Percentiles rank a stretch among this genome's conserved stretches.
These are phyloP conservation scores for Crocallis elinguaria DNA, from an alignment of 2,888 invertebrate species.

Conservation along the genomic window DNA sequence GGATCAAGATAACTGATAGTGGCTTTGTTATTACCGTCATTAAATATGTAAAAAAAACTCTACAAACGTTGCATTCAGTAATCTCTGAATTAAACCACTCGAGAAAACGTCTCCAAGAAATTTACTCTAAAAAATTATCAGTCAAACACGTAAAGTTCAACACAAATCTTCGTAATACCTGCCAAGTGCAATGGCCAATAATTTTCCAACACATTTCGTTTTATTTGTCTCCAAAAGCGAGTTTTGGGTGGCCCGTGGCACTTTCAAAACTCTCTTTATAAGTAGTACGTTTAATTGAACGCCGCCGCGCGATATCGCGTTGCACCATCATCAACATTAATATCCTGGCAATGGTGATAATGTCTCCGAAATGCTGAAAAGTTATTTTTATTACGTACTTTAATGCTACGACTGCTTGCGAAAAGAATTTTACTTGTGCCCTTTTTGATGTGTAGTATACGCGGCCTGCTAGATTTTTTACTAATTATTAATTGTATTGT, in stretches of 20 bases:
- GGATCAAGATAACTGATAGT: too few relatives aligned
- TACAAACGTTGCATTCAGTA: too few relatives aligned
- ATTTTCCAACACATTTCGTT: slow-evolving; percentile 1
- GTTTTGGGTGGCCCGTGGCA: slow-evolving; percentile 6
- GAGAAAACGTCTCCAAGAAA: neutral
- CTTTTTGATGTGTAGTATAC: too few relatives aligned
- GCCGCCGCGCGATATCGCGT: slow-evolving; percentile 7
- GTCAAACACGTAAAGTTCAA: too few relatives aligned
- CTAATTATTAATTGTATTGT: too few relatives aligned
- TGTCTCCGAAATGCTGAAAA: slow-evolving; percentile 16
- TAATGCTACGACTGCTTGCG: neutral
- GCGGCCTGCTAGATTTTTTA: too few relatives aligned
- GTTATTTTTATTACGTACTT: slow-evolving; percentile 28
- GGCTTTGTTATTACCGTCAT: too few relatives aligned
- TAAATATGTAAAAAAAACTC: too few relatives aligned
- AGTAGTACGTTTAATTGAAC: slow-evolving; percentile 17
- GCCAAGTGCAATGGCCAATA: neutral
- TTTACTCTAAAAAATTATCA: too few relatives aligned
- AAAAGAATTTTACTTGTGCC: neutral
- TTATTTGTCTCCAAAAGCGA: neutral
- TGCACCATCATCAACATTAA: slow-evolving; percentile 27
- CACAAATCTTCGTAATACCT: too few relatives aligned
- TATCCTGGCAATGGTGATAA: slow-evolving; percentile 29
- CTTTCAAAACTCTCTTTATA: slow-evolving; percentile 11
- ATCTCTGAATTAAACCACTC: neutral